phyloP scores from a whole-genome alignment of 1,140 invertebrate species.

The Eueides isabella region DNA sequence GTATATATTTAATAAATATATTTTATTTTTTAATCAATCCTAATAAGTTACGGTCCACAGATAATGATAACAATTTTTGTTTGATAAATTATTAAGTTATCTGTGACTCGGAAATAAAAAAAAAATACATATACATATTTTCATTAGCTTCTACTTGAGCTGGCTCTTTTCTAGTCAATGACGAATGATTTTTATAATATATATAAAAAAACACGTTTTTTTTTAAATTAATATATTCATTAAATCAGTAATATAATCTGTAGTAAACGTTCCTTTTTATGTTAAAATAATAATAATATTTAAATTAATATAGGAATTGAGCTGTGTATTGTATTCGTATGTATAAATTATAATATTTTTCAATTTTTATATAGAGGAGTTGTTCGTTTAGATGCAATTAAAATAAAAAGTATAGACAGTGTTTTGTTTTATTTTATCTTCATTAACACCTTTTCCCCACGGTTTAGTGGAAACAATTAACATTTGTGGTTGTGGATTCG shows the following conservation, averaged over 20 bases:
- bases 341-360: slow-evolving; percentile 52
- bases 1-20: not conserved
- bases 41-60: too few relatives aligned
- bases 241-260: slow-evolving; percentile 3
- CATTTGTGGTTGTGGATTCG: too few relatives aligned
- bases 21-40: not conserved
- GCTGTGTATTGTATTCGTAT: slow-evolving; percentile 28
- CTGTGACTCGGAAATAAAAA: not conserved
- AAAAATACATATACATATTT: slow-evolving; percentile 8
- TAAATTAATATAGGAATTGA: slow-evolving; percentile 35
- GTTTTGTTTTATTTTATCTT: slow-evolving; percentile 48
- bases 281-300: slow-evolving; percentile 5
- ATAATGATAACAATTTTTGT: too few relatives aligned
- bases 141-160: not conserved
- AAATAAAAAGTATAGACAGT: slow-evolving; percentile 21
- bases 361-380: slow-evolving; percentile 64
- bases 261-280: slow-evolving; percentile 15
- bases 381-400: slow-evolving; percentile 51
- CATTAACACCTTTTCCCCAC: too few relatives aligned
- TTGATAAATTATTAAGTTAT: not conserved
- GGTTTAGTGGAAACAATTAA: too few relatives aligned
- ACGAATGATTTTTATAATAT: not conserved
- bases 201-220: too few relatives aligned
- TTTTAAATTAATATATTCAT: not conserved
- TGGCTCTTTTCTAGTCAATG: slow-evolving; percentile 9